Evolutionary conservation across 2,113 vertebrate species (phyloP).

Genomic region (Mungos mungo): DNA sequence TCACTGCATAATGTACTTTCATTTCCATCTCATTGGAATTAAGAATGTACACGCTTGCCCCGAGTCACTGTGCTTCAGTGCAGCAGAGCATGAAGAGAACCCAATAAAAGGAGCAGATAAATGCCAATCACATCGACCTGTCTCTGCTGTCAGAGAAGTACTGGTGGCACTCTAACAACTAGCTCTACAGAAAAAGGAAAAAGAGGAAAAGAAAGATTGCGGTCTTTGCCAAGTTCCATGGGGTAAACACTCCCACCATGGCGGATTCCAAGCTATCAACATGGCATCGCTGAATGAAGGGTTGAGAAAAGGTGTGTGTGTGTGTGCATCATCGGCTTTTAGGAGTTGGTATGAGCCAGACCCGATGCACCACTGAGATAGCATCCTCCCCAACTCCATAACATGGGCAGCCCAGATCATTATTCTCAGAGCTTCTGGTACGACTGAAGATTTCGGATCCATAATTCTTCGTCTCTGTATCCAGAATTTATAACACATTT

Average conservation of each 20-base stretch:
- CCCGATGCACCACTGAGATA: neutral
- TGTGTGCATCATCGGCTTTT: neutral
- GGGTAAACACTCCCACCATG: neutral
- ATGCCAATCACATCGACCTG: neutral
- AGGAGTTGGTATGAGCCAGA: fast-evolving
- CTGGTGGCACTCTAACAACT: neutral
- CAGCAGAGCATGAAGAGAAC: neutral
- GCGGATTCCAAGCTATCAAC: neutral
- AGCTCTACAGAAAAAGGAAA: neutral
- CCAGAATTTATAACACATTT: neutral
- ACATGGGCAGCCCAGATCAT: neutral
- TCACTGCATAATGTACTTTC: neutral
- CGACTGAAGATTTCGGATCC: neutral
- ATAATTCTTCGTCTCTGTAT: neutral
- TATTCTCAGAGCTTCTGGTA: neutral
- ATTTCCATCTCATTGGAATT: neutral
- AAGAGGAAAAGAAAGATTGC: neutral
- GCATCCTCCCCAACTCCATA: neutral
- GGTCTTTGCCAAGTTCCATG: neutral
- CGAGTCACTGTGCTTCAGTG: neutral
- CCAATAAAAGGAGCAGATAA: neutral
- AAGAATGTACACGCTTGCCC: neutral
- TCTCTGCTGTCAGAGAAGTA: neutral
- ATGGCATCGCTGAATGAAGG: neutral
- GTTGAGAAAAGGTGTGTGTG: neutral